phyloP scores from a whole-genome alignment of 2,113 vertebrate genomes.

The Syrrhaptes paradoxus region DNA sequence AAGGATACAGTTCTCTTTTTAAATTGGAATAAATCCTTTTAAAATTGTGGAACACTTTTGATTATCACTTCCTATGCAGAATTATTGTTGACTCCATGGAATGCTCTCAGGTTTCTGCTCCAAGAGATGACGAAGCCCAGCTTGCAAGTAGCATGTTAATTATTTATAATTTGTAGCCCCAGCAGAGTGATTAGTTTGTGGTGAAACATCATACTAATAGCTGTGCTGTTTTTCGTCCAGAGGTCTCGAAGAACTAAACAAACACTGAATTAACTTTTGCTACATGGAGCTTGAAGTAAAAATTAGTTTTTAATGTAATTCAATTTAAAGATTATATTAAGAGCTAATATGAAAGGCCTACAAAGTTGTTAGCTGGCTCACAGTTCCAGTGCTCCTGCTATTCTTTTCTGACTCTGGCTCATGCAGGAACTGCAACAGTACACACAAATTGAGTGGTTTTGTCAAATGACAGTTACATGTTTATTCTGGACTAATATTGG shows the following conservation, averaged over 20 bases:
- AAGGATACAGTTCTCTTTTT: not conserved
- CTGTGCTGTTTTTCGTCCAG: not conserved
- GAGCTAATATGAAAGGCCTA: not conserved
- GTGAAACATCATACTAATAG: conserved; percentile 28
- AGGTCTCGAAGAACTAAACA: conserved; percentile 7
- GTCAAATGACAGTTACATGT: not conserved
- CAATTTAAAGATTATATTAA: conserved; percentile 14
- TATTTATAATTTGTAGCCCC: conserved; percentile 24
- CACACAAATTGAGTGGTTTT: not conserved
- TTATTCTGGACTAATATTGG: not conserved
- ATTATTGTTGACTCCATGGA: not conserved
- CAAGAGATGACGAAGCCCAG: not conserved
- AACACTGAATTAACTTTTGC: conserved; percentile 15
- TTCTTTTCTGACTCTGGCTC: not conserved
- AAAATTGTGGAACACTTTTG: not conserved
- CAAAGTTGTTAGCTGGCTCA: not conserved
- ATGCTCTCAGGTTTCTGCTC: not conserved
- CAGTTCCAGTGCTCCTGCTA: not conserved
- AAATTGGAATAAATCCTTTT: not conserved
- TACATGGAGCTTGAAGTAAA: not conserved
- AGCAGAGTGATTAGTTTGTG: conserved; percentile 16
- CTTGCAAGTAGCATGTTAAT: conserved; percentile 1
- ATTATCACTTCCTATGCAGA: not conserved
- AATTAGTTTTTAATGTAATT: conserved; percentile 43
- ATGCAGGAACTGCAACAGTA: not conserved